phyloP scores from a whole-genome alignment of 2,888 invertebrate species.

The Odontomyia ornata region DNA sequence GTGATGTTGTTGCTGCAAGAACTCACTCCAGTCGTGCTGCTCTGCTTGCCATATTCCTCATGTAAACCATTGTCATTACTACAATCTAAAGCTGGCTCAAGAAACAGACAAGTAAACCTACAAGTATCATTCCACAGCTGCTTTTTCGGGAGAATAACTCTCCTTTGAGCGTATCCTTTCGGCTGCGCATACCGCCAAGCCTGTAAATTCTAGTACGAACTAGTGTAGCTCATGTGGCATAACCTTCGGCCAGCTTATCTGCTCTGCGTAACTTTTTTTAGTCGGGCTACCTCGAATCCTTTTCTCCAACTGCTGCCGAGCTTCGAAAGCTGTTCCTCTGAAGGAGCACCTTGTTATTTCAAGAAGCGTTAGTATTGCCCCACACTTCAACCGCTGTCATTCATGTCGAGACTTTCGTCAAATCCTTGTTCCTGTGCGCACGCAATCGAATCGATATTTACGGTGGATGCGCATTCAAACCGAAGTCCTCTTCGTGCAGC shows the following conservation, averaged over 20 bases:
- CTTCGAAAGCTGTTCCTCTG: background rate
- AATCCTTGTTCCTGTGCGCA: slow-evolving; percentile 43
- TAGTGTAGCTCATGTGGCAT: background rate
- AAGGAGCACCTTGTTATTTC: background rate
- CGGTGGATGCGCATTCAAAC: slow-evolving; percentile 35
- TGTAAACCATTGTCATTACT: background rate
- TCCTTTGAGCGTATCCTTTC: background rate
- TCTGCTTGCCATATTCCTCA: background rate
- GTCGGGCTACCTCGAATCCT: background rate
- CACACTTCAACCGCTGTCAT: background rate
- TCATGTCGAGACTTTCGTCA: background rate
- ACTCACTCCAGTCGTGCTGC: background rate
- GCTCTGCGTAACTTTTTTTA: slow-evolving; percentile 2
- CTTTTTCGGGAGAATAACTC: background rate
- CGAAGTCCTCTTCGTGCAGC: background rate
- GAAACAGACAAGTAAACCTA: background rate
- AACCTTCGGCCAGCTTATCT: slow-evolving; percentile 12
- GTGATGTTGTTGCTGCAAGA: slow-evolving; percentile 7
- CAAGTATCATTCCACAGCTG: background rate
- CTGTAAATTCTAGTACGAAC: slow-evolving; percentile 11
- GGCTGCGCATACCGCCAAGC: background rate
- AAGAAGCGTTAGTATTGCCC: background rate
- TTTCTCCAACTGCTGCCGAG: background rate
- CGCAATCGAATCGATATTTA: slow-evolving; percentile 48
- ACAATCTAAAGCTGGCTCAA: background rate